Evolutionary conservation across 2,113 vertebrate species (phyloP).

Genomic region (Otis tarda): DNA sequence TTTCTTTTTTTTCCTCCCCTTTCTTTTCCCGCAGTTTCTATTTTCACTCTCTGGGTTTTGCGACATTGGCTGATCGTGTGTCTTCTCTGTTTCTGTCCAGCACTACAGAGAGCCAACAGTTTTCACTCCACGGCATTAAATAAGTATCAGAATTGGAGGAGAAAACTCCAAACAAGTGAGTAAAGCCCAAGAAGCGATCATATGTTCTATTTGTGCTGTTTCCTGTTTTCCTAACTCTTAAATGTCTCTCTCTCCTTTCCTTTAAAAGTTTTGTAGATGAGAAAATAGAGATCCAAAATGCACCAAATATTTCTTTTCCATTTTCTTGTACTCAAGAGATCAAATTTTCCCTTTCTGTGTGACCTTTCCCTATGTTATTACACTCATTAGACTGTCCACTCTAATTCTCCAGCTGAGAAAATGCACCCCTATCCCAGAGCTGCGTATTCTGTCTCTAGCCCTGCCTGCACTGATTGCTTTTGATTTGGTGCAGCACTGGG

Average conservation of each 20-base stretch:
- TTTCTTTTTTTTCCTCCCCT: no score
- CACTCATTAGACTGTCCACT: not conserved
- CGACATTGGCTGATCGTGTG: not conserved
- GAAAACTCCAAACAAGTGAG: slow-evolving; percentile 76
- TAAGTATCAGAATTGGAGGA: slow-evolving; percentile 74
- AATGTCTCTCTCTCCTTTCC: not conserved
- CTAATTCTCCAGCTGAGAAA: not conserved
- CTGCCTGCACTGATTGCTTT: not conserved
- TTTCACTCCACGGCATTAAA: slow-evolving; percentile 48
- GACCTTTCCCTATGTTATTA: not conserved
- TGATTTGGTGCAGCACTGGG: not conserved
- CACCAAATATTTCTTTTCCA: not conserved
- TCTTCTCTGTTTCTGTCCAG: slow-evolving; percentile 34
- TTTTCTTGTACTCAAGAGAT: not conserved
- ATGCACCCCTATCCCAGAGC: not conserved
- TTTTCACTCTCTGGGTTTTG: not conserved
- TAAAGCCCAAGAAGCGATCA: not conserved
- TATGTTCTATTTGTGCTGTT: not conserved
- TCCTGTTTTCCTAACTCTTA: not conserved
- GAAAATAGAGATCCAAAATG: not conserved
- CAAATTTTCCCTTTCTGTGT: not conserved
- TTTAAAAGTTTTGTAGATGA: not conserved
- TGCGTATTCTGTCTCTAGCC: not conserved
- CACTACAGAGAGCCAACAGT: slow-evolving; percentile 65
- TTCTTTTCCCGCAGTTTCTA: rapidly evolving